These are phyloP conservation scores for Chaetodon trifascialis DNA, from an alignment of 2,113 vertebrate genomes.

Conservation along the genomic window DNA sequence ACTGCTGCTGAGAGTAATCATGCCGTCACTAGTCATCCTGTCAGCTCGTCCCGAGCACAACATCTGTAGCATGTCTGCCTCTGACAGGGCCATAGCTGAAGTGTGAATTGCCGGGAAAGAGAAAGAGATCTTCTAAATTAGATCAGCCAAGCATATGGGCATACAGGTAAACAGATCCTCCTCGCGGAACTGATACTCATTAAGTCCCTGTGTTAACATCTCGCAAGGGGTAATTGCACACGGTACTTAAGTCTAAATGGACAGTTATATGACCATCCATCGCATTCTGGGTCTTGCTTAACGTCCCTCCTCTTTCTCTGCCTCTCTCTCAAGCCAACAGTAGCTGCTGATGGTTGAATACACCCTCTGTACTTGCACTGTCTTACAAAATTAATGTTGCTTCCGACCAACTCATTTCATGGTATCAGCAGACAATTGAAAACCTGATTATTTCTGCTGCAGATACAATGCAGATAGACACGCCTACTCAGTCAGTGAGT, in stretches of 20 bases:
- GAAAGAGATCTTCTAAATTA: constrained; percentile 69
- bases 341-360: constrained; percentile 17
- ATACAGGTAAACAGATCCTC: constrained; percentile 76
- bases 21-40: constrained; percentile 79
- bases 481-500: neutral
- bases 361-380: constrained; percentile 18
- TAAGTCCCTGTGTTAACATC: constrained; percentile 73
- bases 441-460: neutral
- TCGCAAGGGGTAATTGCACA: constrained; percentile 66
- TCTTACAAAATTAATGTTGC: constrained; percentile 13
- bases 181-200: constrained; percentile 69
- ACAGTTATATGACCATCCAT: constrained; percentile 66
- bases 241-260: constrained; percentile 73
- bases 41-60: constrained; percentile 68
- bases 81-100: constrained; percentile 67
- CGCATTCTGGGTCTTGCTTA: constrained; percentile 4
- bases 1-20: constrained; percentile 74
- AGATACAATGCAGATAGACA: neutral
- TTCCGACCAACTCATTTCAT: constrained; percentile 22
- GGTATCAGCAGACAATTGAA: neutral
- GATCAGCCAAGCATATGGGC: constrained; percentile 64
- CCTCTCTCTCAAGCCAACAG: neutral
- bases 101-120: constrained; percentile 71
- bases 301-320: constrained; percentile 8
- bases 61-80: constrained; percentile 78